A percentile compares a stretch with the other conserved stretches of the same genome.
These are phyloP conservation scores for Diglossa brunneiventris DNA, from an alignment of 2,113 vertebrate genomes.

Conservation along the genomic window DNA sequence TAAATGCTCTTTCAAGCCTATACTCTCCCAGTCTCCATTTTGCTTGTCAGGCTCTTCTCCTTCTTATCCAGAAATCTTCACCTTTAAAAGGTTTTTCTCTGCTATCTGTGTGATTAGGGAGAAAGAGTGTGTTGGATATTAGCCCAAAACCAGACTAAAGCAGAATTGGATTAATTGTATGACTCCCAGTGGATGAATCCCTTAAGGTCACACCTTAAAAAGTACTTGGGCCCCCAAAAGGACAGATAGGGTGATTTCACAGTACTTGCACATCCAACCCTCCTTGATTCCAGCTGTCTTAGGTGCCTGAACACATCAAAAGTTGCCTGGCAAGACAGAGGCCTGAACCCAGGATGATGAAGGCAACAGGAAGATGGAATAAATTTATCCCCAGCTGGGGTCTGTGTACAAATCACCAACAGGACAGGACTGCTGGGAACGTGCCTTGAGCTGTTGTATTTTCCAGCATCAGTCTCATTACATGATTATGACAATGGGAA, in stretches of 20 bases:
- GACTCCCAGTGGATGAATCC: neutral
- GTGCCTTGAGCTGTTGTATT: no score
- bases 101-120: neutral
- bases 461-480: no score
- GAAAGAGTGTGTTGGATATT: neutral
- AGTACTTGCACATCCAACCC: neutral
- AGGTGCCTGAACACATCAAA: neutral
- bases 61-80: neutral
- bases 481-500: no score
- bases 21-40: neutral
- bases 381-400: no score
- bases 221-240: neutral
- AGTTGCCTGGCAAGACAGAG: neutral
- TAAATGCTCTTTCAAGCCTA: slow-evolving; percentile 22
- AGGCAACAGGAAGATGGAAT: neutral
- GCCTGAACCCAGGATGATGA: neutral
- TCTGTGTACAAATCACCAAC: no score
- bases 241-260: neutral
- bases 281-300: neutral
- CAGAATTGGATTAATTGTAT: neutral
- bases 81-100: neutral
- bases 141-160: neutral
- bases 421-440: no score
- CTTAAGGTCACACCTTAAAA: neutral
- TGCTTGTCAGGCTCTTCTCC: neutral